A percentile compares a stretch with the other conserved stretches of the same genome.
Conservation (phyloP, 2,797 vertebrate species). For the Leuciscus waleckii region DNA sequence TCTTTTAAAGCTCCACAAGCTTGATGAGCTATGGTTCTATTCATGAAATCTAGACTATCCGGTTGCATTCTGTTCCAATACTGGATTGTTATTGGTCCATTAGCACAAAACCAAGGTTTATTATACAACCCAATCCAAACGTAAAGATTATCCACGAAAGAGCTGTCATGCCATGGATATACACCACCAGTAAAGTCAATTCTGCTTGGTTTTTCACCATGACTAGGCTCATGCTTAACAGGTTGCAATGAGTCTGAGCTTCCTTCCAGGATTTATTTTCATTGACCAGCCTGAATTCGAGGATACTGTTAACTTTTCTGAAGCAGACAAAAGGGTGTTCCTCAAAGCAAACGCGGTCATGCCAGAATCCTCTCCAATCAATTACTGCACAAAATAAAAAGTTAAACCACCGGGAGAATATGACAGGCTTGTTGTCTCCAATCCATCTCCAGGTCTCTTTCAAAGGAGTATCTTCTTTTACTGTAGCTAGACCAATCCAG, state of each 20-base stretch:
- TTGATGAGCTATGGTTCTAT: background rate
- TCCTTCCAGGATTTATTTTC: background rate
- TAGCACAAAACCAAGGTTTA: background rate
- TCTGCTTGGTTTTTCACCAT: background rate
- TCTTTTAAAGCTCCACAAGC: background rate
- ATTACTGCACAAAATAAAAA: constrained; percentile 2
- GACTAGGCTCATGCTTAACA: background rate
- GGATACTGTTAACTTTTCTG: background rate
- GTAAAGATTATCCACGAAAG: background rate
- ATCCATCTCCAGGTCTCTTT: constrained; percentile 12
- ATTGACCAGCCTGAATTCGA: background rate
- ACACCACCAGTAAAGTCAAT: background rate
- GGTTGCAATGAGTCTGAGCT: background rate
- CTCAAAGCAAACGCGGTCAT: constrained; percentile 28
- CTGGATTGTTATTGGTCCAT: background rate
- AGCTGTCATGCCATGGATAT: background rate
- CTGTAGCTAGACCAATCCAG: constrained; percentile 16
- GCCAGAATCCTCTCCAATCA: constrained; percentile 34
- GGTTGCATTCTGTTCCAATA: constrained; percentile 29
- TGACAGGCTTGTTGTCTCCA: background rate
- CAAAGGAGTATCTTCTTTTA: background rate
- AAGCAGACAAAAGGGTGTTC: constrained; percentile 22
- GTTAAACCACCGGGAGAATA: background rate
- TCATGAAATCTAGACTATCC: background rate
- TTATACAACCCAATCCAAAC: constrained; percentile 28